Conservation (phyloP, 2,797 vertebrate genomes). For the Chrosomus eos region DNA sequence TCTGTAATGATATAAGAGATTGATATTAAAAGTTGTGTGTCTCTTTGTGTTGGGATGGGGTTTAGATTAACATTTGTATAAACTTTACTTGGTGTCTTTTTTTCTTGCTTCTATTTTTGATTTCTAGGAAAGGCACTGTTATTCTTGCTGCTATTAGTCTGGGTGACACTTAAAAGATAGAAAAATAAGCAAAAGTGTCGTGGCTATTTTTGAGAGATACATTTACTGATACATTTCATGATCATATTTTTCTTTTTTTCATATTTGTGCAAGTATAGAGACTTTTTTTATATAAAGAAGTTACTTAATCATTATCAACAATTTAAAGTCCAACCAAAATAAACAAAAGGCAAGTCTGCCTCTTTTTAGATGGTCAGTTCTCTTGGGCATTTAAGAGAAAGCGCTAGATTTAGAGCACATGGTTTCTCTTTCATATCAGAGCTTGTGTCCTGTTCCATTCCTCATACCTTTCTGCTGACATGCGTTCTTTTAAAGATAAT, state of each 20-base stretch:
- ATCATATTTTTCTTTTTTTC: neutral
- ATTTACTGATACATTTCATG: neutral
- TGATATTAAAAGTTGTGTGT: neutral
- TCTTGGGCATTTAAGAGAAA: slow-evolving; percentile 10
- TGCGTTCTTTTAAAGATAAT: neutral
- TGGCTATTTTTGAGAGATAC: neutral
- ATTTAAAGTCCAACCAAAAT: neutral
- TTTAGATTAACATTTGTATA: neutral
- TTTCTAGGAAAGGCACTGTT: neutral
- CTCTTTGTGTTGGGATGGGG: neutral
- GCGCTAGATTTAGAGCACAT: neutral
- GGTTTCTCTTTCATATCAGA: slow-evolving; percentile 18
- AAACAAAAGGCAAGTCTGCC: neutral
- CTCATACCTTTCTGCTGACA: slow-evolving; percentile 29
- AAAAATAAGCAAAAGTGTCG: neutral
- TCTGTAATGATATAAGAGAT: neutral
- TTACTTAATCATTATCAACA: neutral
- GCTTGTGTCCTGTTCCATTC: neutral
- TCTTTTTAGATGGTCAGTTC: neutral
- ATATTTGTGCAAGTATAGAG: neutral
- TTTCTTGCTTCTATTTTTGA: neutral
- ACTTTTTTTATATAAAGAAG: neutral
- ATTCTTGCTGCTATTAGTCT: neutral
- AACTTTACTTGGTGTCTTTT: neutral
- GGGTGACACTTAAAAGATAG: neutral